A percentile compares a stretch with the other conserved stretches of the same genome.
These are phyloP conservation scores for Bradysia coprophila DNA, from an alignment of 1,140 invertebrate species.

Conservation along the genomic window DNA sequence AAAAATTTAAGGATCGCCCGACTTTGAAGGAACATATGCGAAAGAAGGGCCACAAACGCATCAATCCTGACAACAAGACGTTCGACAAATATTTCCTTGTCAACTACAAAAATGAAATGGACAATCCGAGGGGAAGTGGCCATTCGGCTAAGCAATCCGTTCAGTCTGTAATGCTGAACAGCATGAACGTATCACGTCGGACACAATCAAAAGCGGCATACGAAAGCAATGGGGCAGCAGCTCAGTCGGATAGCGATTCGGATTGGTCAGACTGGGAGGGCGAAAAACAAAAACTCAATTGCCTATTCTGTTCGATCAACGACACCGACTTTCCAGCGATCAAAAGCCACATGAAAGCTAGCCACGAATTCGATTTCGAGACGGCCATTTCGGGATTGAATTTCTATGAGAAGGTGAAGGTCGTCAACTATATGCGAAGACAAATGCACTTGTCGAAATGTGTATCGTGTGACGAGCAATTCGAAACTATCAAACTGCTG, in stretches of 20 bases:
- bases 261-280: conserved; percentile 74
- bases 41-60: conserved; percentile 79
- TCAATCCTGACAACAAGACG: conserved; percentile 64
- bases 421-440: conserved; percentile 72
- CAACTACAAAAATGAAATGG: conserved; percentile 47
- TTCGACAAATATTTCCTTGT: conserved; percentile 82
- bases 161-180: no score
- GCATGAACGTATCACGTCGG: not conserved
- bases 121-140: no score
- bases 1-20: conserved; percentile 60
- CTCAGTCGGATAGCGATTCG: no score
- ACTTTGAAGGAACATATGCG: conserved; percentile 87
- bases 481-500: conserved; percentile 31
- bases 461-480: conserved; percentile 46
- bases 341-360: conserved; percentile 43
- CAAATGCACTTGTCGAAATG: conserved; percentile 54
- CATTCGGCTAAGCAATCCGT: no score
- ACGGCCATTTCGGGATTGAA: conserved; percentile 32
- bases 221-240: no score
- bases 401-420: conserved; percentile 78
- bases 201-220: conserved; percentile 7
- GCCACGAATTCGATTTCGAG: conserved; percentile 50
- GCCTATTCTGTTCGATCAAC: conserved; percentile 47
- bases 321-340: conserved; percentile 37
- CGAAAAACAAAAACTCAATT: conserved; percentile 37